Evolutionary conservation across 2,888 invertebrate genomes (phyloP).

Genomic region (Epirrhoe tristata): DNA sequence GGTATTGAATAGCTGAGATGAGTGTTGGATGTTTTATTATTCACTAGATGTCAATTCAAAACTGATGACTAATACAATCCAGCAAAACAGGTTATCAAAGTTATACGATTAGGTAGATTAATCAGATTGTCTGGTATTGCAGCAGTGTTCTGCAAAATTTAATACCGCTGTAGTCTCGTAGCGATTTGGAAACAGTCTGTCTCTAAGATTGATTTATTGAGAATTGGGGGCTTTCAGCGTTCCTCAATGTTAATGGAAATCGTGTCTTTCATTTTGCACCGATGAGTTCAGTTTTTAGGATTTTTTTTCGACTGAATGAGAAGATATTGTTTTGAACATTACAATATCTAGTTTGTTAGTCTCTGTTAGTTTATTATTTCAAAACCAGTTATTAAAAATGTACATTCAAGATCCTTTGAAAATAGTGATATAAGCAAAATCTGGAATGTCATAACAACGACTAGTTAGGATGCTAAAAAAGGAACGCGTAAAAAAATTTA

Average conservation of each 20-base stretch:
- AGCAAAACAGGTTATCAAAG: background rate
- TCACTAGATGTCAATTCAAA: background rate
- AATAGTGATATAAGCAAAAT: too few relatives aligned
- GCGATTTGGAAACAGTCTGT: constrained; percentile 56
- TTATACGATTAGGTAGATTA: background rate
- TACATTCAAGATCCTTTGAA: too few relatives aligned
- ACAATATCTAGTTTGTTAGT: background rate
- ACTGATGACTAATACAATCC: background rate
- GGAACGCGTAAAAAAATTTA: background rate
- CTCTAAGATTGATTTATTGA: constrained; percentile 72
- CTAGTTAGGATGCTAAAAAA: background rate
- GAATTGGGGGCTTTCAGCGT: constrained; percentile 60
- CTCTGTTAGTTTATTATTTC: background rate
- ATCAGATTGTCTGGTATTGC: constrained; percentile 6
- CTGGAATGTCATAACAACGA: background rate
- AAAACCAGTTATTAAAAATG: too few relatives aligned
- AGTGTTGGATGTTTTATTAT: too few relatives aligned
- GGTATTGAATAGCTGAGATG: too few relatives aligned
- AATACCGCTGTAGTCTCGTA: constrained; percentile 50
- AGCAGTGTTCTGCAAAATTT: constrained; percentile 48
- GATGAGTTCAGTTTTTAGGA: constrained; percentile 57
- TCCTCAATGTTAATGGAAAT: constrained; percentile 72
- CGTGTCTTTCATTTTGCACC: constrained; percentile 69
- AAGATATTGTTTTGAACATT: background rate
- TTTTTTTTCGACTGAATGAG: constrained; percentile 43